Percentiles rank a stretch among this genome's conserved stretches.
phyloP scores from a whole-genome alignment of 2,797 vertebrate genomes.

The Pseudotriccus pelzelni region DNA sequence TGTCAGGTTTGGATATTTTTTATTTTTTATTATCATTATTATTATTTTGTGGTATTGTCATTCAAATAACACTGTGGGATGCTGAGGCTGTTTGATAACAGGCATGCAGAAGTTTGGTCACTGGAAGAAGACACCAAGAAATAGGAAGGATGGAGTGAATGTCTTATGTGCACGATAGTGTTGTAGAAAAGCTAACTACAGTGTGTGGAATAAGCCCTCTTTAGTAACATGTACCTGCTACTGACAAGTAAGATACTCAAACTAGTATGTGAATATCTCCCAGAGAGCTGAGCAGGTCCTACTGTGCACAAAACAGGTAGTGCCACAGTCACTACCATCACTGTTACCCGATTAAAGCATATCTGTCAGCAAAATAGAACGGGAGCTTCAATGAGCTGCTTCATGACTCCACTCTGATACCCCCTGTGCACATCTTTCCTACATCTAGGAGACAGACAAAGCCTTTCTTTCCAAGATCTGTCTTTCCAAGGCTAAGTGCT shows the following conservation, averaged over 20 bases:
- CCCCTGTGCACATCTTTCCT: neutral
- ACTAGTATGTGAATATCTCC: neutral
- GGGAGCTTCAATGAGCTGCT: neutral
- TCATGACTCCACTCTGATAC: neutral
- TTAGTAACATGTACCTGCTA: neutral
- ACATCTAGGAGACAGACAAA: neutral
- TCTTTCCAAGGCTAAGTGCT: neutral
- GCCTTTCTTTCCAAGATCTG: neutral
- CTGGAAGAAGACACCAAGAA: neutral
- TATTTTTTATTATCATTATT: no score
- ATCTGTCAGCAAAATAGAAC: neutral
- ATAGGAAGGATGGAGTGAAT: neutral
- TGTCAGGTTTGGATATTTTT: accelerated
- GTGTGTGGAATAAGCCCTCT: neutral
- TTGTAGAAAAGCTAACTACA: neutral
- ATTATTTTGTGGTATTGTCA: accelerated
- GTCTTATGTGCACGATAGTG: neutral
- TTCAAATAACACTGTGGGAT: neutral
- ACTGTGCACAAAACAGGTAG: neutral
- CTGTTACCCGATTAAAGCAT: neutral
- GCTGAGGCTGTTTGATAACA: neutral
- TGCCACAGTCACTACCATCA: neutral
- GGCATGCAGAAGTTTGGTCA: neutral
- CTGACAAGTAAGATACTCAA: neutral
- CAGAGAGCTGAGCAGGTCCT: neutral